phyloP scores from a whole-genome alignment of 1,140 invertebrate genomes.

The Octopus bimaculoides region DNA sequence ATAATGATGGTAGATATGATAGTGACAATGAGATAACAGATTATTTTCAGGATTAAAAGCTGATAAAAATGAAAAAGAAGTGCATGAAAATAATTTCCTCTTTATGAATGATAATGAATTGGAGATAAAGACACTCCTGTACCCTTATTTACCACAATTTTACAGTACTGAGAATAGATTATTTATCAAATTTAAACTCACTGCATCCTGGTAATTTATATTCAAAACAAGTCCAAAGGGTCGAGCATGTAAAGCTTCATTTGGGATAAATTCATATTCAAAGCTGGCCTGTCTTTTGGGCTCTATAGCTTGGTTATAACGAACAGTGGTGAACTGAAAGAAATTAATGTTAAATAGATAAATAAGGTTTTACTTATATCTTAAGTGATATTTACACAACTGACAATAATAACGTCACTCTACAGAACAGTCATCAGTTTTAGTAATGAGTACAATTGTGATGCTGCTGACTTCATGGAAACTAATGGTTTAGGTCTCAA shows the following conservation, averaged over 20 bases:
- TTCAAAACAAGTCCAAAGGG: conserved; percentile 95
- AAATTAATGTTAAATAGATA: too few relatives aligned
- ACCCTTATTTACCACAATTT: neutral
- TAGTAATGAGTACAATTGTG: too few relatives aligned
- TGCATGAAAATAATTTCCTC: neutral
- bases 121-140: neutral
- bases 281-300: conserved; percentile 91
- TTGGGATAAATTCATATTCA: conserved; percentile 91
- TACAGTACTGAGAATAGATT: neutral
- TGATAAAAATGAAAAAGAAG: too few relatives aligned
- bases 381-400: too few relatives aligned
- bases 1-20: too few relatives aligned
- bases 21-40: too few relatives aligned
- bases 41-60: too few relatives aligned
- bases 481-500: too few relatives aligned
- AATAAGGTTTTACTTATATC: too few relatives aligned
- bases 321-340: conserved; percentile 78
- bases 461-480: too few relatives aligned
- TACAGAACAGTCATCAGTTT: too few relatives aligned
- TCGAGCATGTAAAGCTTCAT: conserved; percentile 90
- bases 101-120: neutral
- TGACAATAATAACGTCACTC: too few relatives aligned
- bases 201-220: conserved; percentile 83
- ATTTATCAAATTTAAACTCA: conserved; percentile 30
- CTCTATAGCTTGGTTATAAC: conserved; percentile 86